Base-by-base conservation (phyloP, 1,140 invertebrate species). In the Halesus radiatus region DNA sequence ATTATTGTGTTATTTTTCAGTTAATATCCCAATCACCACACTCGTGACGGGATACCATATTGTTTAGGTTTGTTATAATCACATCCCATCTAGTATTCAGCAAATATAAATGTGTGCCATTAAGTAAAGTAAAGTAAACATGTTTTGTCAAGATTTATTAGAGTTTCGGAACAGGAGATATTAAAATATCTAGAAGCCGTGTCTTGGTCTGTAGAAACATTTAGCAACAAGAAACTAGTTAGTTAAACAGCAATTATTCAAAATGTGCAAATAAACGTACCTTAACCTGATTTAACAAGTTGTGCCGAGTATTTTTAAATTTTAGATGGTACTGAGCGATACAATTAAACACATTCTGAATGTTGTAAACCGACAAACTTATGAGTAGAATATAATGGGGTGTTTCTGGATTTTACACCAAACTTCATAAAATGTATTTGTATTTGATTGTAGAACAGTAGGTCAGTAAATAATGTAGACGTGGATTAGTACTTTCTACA, bases 361-460 rank as follows among this genome's bases (percentile, higher is more conserved):
- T 26, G 26, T 37, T 66, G 37, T 66, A 66, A 66, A 66, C 62
- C 22, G 45, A 66, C 22, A 66, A 53, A 52, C 68, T 72, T 72
- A 72, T 72, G 68, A 72, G 68, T 72, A 72, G 68, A 53, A 72
- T 23, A 45, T n/a, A 72, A 50, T n/a, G n/a, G 66, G 66, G 37
- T 70, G 37, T 52, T n/a, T 37, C 37, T n/a, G 66, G 23, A 20
- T 72, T 72, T 52, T 58, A 75, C 72, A 58, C 72, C 53, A 56
- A 50, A 72, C 60, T 74, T 75, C 72, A 7, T 75, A 45, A 45
- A 45, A 75, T 53, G 20, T 72, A 53, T 72, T 53, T 72, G 68
- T 75, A 75, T 32, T 75, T 23, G 45, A 26, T 20, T 22, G 72
- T 75, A 75, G 72, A 37, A n/a, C 18, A 37, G 52, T 75, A 75